Base-by-base conservation (phyloP, 1,140 invertebrate genomes). In the Dendroctonus ponderosae region DNA sequence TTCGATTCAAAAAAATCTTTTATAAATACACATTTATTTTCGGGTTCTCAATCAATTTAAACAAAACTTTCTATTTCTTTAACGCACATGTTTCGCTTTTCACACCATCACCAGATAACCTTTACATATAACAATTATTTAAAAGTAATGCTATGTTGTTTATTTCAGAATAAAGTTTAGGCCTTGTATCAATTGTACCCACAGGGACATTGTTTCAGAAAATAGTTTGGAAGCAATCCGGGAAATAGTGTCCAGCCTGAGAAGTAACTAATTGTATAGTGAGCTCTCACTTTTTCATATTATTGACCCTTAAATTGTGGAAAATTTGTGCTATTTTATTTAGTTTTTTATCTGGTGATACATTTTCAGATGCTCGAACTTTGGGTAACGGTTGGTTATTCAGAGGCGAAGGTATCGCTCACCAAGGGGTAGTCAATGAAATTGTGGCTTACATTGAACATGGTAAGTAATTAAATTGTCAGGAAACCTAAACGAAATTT, bases 181-280 rank as follows among this genome's bases (percentile, higher is more conserved):
- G 38, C 41, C 14, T 6, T 67, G 66, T 39, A 39, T 61, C 26
- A 38, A 56, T 1, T 64, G 64, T 54, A 37, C 14, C 9, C 49
- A 63, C 48, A 67, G 61, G 8, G 69, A 70, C 6, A 70, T 70
- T n/a, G 62, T 71, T 39, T 37, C 62, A n/a, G 62, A 66, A 62
- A 51, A 61, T 40, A 66, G 62, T 48, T 48, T 68, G 37, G 66
- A 62, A 53, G 67, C 70, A 38, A 37, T 71, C 26, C 43, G 46
- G 51, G 63, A 69, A 65, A 64, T 71, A n/a, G 61, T 71, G 9
- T 43, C 49, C 37, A 43, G 51, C 12, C 66, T 71, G 52, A 67
- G 65, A 68, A 71, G 70, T 71, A 69, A 71, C 62, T 71, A 67
- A 69, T 62, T 59, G 52, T 67, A 69, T 68, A 68, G 66, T 67